phyloP scores from a whole-genome alignment of 1,140 invertebrate genomes.

The Hesperophylax magnus region DNA sequence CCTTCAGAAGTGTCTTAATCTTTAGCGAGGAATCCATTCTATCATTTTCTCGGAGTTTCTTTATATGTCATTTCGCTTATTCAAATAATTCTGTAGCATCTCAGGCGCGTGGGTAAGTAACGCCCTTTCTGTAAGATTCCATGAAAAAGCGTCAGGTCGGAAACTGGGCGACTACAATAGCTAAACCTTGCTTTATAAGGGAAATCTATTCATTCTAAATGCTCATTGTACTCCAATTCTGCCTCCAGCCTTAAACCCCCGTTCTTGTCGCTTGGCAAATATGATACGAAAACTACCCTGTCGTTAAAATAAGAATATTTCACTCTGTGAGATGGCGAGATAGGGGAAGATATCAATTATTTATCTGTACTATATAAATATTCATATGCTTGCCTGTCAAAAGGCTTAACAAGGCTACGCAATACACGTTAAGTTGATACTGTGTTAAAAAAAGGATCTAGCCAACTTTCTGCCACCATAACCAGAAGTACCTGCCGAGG shows the following conservation, averaged over 20 bases:
- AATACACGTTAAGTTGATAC: too few species aligned
- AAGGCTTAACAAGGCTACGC: too few species aligned
- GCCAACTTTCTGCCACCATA: too few species aligned
- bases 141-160: conserved; percentile 22
- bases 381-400: too few species aligned
- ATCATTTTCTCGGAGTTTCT: conserved; percentile 13
- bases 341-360: too few species aligned
- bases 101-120: not conserved
- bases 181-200: conserved; percentile 2
- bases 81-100: conserved; percentile 14
- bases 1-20: conserved; percentile 1
- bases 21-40: conserved; percentile 8
- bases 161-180: conserved; percentile 24
- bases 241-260: not conserved
- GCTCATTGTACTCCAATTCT: conserved; percentile 21
- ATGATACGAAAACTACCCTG: conserved; percentile 2
- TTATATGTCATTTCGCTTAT: conserved; percentile 18
- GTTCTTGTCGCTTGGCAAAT: not conserved
- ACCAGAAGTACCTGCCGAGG: too few species aligned
- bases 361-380: too few species aligned
- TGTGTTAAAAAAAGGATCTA: too few species aligned
- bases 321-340: too few species aligned
- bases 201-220: conserved; percentile 29
- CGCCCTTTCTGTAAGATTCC: conserved; percentile 7
- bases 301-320: not conserved